Evolutionary conservation across 2,797 vertebrate species (phyloP).

Genomic region (Chaetophractus vellerosus): DNA sequence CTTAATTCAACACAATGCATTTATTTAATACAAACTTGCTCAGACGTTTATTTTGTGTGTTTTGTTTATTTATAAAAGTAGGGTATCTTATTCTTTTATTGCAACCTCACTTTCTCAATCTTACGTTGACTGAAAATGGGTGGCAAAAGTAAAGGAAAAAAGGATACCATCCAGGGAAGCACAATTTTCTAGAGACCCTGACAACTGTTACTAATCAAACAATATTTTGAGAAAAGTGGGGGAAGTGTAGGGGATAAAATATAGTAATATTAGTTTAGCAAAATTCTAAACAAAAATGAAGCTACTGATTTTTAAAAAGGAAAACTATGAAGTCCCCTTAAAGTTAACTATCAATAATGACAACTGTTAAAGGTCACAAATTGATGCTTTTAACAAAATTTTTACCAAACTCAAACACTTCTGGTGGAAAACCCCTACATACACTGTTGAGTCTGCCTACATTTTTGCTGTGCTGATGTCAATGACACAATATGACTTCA

Average conservation of each 20-base stretch:
- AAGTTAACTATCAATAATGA: background rate
- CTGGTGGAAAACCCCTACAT: background rate
- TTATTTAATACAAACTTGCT: slow-evolving; percentile 21
- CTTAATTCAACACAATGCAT: background rate
- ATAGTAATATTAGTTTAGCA: background rate
- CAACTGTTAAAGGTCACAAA: background rate
- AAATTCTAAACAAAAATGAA: slow-evolving; percentile 14
- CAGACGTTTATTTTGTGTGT: background rate
- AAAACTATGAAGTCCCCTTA: background rate
- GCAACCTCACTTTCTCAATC: background rate
- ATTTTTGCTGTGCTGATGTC: background rate
- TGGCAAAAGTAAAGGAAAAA: background rate
- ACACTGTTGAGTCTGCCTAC: background rate
- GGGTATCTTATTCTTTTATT: background rate
- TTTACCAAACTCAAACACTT: background rate
- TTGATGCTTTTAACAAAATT: background rate
- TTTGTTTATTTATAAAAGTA: slow-evolving; percentile 48
- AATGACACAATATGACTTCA: background rate
- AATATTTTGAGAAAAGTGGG: background rate
- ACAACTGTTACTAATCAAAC: slow-evolving; percentile 12
- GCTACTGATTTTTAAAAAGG: background rate
- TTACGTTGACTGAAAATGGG: background rate
- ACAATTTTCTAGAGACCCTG: background rate
- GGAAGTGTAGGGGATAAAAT: background rate
- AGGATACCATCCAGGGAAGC: background rate